Evolutionary conservation across 2,888 invertebrate genomes (phyloP).

Genomic region (Cryptocheilus praepositus): DNA sequence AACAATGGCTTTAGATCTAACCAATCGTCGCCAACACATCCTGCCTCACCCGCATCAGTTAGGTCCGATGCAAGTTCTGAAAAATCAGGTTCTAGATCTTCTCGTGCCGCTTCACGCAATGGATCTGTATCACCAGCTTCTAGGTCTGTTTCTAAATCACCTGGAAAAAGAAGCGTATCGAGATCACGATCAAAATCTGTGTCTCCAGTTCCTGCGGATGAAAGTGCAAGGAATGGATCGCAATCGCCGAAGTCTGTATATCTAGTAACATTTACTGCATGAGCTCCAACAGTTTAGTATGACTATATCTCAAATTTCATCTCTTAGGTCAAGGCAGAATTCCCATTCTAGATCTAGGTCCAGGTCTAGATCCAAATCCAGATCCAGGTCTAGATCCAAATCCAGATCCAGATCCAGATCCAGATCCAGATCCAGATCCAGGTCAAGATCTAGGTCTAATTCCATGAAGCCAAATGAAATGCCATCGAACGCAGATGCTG

Average conservation of each 20-base stretch:
- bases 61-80: constrained; percentile 55
- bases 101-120: constrained; percentile 52
- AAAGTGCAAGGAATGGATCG: constrained; percentile 41
- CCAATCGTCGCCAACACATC: constrained; percentile 48
- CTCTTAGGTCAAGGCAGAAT: constrained; percentile 49
- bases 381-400: constrained; percentile 62
- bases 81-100: constrained; percentile 62
- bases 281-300: no score
- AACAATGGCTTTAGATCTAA: constrained; percentile 56
- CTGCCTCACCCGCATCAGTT: constrained; percentile 51
- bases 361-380: constrained; percentile 54
- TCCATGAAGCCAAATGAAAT: constrained; percentile 57
- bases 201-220: constrained; percentile 37
- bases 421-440: constrained; percentile 53
- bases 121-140: constrained; percentile 42
- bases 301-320: constrained; percentile 22
- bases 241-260: constrained; percentile 38
- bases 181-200: constrained; percentile 58
- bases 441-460: constrained; percentile 57
- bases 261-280: no score
- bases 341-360: constrained; percentile 27
- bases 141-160: constrained; percentile 17
- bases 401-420: constrained; percentile 7
- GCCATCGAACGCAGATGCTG: constrained; percentile 36
- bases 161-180: constrained; percentile 34